Conservation (phyloP, 2,797 vertebrate genomes). For the Ctenosaura bakeri region DNA sequence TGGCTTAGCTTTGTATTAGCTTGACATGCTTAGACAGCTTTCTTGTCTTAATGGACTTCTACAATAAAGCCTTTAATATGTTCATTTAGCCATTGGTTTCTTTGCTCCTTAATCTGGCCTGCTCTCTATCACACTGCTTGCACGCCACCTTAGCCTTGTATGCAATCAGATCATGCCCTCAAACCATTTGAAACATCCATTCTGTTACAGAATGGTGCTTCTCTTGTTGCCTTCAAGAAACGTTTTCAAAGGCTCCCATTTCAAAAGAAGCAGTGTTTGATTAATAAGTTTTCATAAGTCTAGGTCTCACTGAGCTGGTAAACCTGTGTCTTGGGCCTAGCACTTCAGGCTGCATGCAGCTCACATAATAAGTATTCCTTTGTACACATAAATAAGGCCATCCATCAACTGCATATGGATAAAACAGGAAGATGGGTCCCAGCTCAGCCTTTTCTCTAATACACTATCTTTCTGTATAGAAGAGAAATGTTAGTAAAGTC, state of each 20-base stretch:
- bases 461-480: neutral
- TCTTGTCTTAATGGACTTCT: too few relatives aligned
- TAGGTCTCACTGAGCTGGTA: too few relatives aligned
- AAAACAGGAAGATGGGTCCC: neutral
- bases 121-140: too few relatives aligned
- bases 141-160: too few relatives aligned
- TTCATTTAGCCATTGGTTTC: too few relatives aligned
- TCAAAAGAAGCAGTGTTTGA: neutral
- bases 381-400: neutral
- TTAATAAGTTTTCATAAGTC: neutral
- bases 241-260: neutral
- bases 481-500: neutral
- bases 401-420: neutral
- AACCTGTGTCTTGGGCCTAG: neutral
- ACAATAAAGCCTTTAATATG: too few relatives aligned
- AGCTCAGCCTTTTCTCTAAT: too few relatives aligned
- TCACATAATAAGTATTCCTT: neutral
- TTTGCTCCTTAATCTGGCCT: too few relatives aligned
- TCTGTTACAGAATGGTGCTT: neutral
- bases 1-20: too few relatives aligned
- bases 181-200: neutral
- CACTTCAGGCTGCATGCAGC: neutral
- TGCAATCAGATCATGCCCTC: neutral
- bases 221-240: neutral
- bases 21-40: too few relatives aligned